phyloP scores from a whole-genome alignment of 2,888 invertebrate species.

The Tetanocera ferruginea region DNA sequence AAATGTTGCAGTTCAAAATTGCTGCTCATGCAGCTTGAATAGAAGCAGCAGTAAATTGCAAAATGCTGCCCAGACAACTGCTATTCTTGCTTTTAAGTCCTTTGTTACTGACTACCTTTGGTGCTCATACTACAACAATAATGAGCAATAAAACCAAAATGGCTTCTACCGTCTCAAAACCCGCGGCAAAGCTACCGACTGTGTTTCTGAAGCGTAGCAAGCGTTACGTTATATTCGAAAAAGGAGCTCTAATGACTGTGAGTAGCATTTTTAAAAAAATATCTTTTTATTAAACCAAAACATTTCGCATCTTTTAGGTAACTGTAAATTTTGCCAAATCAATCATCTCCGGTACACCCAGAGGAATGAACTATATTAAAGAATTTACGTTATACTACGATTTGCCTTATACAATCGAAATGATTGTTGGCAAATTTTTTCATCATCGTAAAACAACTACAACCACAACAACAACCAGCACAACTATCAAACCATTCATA shows the following conservation, averaged over 20 bases:
- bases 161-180: background rate
- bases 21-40: no score
- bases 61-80: background rate
- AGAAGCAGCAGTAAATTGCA: no score
- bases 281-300: background rate
- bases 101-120: background rate
- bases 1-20: no score
- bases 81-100: background rate
- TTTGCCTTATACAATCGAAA: slow-evolving; percentile 55
- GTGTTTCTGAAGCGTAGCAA: slow-evolving; percentile 55
- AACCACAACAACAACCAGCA: slow-evolving; percentile 22
- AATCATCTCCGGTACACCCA: slow-evolving; percentile 56
- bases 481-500: background rate
- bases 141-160: background rate
- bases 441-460: slow-evolving; percentile 5
- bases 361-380: slow-evolving; percentile 55
- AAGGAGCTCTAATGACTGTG: slow-evolving; percentile 60
- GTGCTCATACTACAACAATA: background rate
- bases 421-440: slow-evolving; percentile 42
- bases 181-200: background rate
- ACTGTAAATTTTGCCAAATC: slow-evolving; percentile 59
- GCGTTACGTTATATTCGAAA: slow-evolving; percentile 63
- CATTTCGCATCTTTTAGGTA: slow-evolving; percentile 43
- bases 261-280: slow-evolving; percentile 40
- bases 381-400: slow-evolving; percentile 61